These are phyloP conservation scores for Xylota sylvarum DNA, from an alignment of 2,888 invertebrate genomes.

Conservation along the genomic window DNA sequence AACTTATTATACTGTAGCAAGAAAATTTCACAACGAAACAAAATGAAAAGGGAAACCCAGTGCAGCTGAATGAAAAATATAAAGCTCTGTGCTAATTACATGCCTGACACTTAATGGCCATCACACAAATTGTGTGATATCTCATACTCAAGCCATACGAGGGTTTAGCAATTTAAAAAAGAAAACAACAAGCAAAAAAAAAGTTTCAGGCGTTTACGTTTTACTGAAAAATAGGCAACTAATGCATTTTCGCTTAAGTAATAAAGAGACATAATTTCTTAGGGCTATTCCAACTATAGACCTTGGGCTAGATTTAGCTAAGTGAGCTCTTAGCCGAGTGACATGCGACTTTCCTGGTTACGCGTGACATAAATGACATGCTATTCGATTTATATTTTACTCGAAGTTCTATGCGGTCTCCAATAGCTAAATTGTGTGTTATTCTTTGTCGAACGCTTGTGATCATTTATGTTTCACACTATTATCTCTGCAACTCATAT, in stretches of 20 bases:
- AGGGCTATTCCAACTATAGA: conserved; percentile 15
- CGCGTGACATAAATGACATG: conserved; percentile 4
- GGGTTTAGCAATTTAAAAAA: conserved; percentile 4
- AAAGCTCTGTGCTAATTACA: conserved; percentile 23
- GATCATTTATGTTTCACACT: no score
- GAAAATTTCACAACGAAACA: conserved; percentile 4
- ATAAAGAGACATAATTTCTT: neutral
- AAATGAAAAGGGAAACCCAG: conserved; percentile 7
- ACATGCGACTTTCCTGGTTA: neutral
- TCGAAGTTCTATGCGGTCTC: no score
- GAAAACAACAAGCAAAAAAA: neutral
- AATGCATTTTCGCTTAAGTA: conserved; percentile 20
- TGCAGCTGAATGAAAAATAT: neutral
- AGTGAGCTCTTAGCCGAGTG: neutral
- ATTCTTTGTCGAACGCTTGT: no score
- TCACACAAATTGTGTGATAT: conserved; percentile 9
- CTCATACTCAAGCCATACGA: neutral
- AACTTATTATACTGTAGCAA: conserved; percentile 1
- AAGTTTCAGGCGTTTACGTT: neutral
- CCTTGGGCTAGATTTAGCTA: conserved; percentile 15
- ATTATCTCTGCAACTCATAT: neutral
- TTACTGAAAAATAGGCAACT: conserved; percentile 1
- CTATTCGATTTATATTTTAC: neutral
- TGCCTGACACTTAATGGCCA: conserved; percentile 10
- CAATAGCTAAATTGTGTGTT: no score